These are phyloP conservation scores for Caenorhabditis sp. DNA, from an alignment of 2,888 invertebrate genomes.

Conservation along the genomic window DNA sequence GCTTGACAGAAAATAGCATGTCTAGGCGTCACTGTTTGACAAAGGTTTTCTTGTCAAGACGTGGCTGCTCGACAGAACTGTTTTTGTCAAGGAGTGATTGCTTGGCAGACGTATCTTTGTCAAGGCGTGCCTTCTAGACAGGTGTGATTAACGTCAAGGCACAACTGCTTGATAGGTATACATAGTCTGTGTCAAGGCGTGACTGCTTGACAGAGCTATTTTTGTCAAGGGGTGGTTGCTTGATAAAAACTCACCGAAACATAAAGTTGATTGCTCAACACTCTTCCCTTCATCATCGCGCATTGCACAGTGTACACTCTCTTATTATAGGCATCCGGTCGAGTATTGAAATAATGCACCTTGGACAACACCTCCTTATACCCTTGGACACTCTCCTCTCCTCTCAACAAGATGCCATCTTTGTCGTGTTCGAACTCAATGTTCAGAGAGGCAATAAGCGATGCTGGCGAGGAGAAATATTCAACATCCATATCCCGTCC, in stretches of 20 bases:
- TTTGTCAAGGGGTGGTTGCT: too few species aligned
- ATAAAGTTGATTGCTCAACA: constrained; percentile 93
- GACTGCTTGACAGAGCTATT: too few species aligned
- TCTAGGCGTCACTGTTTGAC: too few species aligned
- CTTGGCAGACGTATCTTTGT: too few species aligned
- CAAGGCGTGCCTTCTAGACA: too few species aligned
- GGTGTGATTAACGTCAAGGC: too few species aligned
- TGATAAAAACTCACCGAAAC: constrained; percentile 78
- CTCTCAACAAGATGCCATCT: constrained; percentile 75
- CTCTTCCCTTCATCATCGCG: constrained; percentile 77
- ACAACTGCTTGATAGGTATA: too few species aligned
- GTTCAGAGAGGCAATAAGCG: constrained; percentile 80
- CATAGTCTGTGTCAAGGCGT: too few species aligned
- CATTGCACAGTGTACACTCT: constrained; percentile 86
- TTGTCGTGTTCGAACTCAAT: constrained; percentile 87
- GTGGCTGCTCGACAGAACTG: too few species aligned
- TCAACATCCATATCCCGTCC: constrained; percentile 95
- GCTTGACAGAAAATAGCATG: too few species aligned
- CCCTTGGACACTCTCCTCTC: constrained; percentile 72
- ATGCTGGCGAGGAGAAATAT: constrained; percentile 82
- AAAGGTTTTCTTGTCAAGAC: too few species aligned
- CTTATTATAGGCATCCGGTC: constrained; percentile 82
- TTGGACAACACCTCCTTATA: constrained; percentile 72
- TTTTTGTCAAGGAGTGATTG: too few species aligned
- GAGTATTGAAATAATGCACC: constrained; percentile 86